Base-by-base conservation (phyloP, 37 sponge, comb jelly and placozoan genomes). In the Theonella swinhoei region DNA sequence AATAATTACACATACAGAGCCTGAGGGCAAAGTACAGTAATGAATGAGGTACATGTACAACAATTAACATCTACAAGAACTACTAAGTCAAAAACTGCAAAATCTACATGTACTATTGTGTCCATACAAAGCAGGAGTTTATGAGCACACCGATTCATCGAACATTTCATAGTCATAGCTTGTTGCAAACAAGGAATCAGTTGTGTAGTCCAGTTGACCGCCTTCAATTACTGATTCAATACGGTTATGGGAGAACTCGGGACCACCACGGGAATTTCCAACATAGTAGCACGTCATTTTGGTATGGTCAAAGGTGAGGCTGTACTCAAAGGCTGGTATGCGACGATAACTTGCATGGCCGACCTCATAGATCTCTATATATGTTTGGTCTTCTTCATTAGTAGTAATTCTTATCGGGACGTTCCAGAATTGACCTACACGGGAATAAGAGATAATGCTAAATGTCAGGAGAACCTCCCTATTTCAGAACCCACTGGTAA, bases 381-480 rank as follows among this genome's bases (percentile, higher is more conserved):
- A 47, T 47, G 54, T 14, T 47, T 14, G 54, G 14, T 47, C 54
- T 14, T 14, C 54, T 17, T 14, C 54, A 17, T 47, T 7, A 14
- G 7, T 14, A 47, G 38, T 9, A 7, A 78, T 80, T 5, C 1
- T 38, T 29, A 92, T 67, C 17, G 85, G 89, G 19, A 88, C 64
- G 58, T 93, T 93, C 89, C 90, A 93, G 89, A 93, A 93, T 66
- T 93, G 93, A 82, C 86, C 93, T 93, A 68, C 62, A 39, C 31
- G 26, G 14, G 2, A 65, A 23, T 0, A 39, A 24, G 47, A 76
- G 7, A 70, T 0, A 47, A 47, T 17, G 7, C 14, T 47, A 47
- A 7, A 47, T 14, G 54, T 47, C 14, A 7, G 14, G 7, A 7
- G 54, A 47, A 47, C 54, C 54, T n/a, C n/a, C n/a, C n/a, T n/a